Conservation (phyloP, 2,888 invertebrate species). For the Plagiodera versicolora region DNA sequence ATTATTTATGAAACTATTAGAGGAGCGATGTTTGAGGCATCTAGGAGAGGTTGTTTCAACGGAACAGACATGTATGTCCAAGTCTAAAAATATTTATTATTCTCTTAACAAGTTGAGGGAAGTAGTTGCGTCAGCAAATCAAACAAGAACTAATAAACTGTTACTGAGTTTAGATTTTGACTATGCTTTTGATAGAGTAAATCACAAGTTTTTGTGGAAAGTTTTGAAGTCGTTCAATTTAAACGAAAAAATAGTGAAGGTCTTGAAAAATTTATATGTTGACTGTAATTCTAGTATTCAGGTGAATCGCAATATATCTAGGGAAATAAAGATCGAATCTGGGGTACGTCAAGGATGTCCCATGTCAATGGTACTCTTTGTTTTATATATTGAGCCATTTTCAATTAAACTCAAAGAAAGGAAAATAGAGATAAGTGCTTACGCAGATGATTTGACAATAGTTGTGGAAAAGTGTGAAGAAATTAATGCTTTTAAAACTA, state of each 20-base stretch:
- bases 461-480: background rate
- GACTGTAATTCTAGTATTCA: background rate
- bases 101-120: slow-evolving; percentile 2
- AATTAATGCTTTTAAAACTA: background rate
- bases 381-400: background rate
- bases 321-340: background rate
- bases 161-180: slow-evolving; percentile 9
- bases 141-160: background rate
- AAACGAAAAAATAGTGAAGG: background rate
- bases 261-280: background rate
- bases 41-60: background rate
- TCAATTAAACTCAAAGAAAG: background rate
- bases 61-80: slow-evolving; percentile 10
- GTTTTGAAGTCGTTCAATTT: background rate
- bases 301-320: background rate
- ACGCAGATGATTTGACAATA: background rate
- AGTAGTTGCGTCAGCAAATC: background rate
- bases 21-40: background rate
- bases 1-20: slow-evolving; percentile 9
- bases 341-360: slow-evolving; percentile 4
- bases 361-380: background rate
- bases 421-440: background rate
- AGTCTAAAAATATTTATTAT: slow-evolving; percentile 7
- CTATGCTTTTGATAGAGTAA: slow-evolving; percentile 7
- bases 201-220: slow-evolving; percentile 8